Evolutionary conservation across 2,797 vertebrate genomes (phyloP), one percentile per base, ranked within the genome.

Genomic region (Periophthalmus magnuspinnatus): DNA sequence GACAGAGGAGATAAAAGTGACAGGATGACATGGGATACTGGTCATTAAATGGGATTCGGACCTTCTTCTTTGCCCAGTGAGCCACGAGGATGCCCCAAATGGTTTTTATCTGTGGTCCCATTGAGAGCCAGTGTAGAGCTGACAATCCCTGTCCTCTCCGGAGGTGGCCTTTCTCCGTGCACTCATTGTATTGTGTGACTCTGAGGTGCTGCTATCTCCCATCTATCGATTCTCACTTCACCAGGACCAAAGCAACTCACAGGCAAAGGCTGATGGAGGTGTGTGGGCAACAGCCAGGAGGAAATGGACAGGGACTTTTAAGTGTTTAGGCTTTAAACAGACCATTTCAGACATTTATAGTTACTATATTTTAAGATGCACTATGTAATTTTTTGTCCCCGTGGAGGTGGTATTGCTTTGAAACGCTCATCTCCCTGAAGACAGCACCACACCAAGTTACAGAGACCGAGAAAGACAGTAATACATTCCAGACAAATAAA

Each of bases 181-280:
- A 71, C 87, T 82, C 85, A 88, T 90, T 91, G 90, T 90, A 82
- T 82, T 87, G 75, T 69, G 83, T 82, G 85, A 89, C 88, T 81
- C 75, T 81, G 67, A 86, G 81, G 79, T 79, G 2, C 77, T 28
- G 69, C 84, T 92, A 91, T 92, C 89, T 90, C 60, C 71, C 79
- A 90, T 91, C 88, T 91, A 92, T 90, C 81, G 90, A 92, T 91
- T 89, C 84, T 74, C 81, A 81, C 88, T 89, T 91, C 88, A 90
- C 86, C 83, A 86, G 88, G 80, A 81, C 83, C 74, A 78, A 77
- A 85, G 87, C 74, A 67, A 71, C 50, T 24, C 62, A 24, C 75
- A 67, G 22, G 62, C 24, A 67, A 67, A 70, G 82, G 34, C 48
- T 60, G 69, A 69, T 50, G 67, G 54, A 52, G 61, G 36, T 58